Evolutionary conservation across 1,140 invertebrate genomes (phyloP).

Genomic region (Drosophila kikkawai): DNA sequence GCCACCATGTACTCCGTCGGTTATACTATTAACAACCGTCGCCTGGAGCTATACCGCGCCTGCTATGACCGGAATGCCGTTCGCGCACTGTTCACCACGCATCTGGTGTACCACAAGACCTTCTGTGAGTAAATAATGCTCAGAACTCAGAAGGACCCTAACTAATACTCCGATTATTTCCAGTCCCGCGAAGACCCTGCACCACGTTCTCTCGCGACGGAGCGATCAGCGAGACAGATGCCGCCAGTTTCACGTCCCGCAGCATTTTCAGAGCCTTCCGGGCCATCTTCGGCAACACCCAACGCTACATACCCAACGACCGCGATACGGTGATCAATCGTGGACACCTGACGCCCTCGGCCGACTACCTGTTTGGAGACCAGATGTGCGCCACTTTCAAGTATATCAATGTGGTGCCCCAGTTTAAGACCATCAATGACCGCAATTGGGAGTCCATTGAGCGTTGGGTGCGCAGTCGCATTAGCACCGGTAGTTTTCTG

Average conservation of each 20-base stretch:
- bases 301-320: constrained; percentile 40
- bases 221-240: constrained; percentile 24
- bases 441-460: constrained; percentile 85
- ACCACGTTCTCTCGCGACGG: constrained; percentile 26
- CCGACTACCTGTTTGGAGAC: constrained; percentile 37
- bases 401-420: constrained; percentile 85
- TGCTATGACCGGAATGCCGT: constrained; percentile 43
- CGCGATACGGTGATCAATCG: constrained; percentile 40
- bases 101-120: constrained; percentile 40
- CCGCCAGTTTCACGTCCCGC: constrained; percentile 26
- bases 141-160: too few species aligned
- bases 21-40: constrained; percentile 30
- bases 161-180: too few species aligned
- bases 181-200: constrained; percentile 31
- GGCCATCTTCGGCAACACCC: constrained; percentile 26
- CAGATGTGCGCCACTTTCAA: constrained; percentile 79
- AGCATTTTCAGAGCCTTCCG: constrained; percentile 34
- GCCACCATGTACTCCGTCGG: constrained; percentile 50
- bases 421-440: constrained; percentile 85
- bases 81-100: constrained; percentile 22
- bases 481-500: not conserved
- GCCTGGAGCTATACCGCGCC: constrained; percentile 41
- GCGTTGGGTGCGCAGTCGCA: constrained; percentile 42
- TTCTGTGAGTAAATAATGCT: constrained; percentile 46
- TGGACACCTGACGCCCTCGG: constrained; percentile 51